Percentiles rank a stretch among this genome's conserved stretches.
Evolutionary conservation across 2,113 vertebrate species (phyloP).

Genomic region (Aphyosemion australe): DNA sequence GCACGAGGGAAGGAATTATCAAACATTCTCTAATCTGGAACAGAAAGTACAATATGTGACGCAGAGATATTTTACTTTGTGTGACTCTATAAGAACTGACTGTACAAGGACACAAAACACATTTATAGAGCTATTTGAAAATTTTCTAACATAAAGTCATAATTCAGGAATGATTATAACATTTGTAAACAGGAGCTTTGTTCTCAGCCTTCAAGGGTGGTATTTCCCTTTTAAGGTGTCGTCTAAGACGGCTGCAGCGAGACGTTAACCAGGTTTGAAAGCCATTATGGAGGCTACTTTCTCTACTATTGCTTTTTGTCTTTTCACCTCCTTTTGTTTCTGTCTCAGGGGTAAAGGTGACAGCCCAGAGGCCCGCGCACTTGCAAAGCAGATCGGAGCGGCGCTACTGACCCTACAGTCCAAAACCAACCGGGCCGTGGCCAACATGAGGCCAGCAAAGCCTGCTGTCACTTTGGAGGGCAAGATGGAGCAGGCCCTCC

Average conservation of each 20-base stretch:
- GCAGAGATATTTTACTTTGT: neutral
- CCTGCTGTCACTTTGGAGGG: conserved; percentile 94
- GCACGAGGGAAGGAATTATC: neutral
- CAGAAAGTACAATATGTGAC: neutral
- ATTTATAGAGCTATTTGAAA: too few species aligned
- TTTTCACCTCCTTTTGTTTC: neutral
- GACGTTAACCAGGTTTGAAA: neutral
- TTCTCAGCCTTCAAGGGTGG: conserved; percentile 5
- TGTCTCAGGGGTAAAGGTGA: conserved; percentile 91
- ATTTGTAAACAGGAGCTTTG: neutral
- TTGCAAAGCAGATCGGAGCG: conserved; percentile 94
- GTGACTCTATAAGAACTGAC: conserved; percentile 1
- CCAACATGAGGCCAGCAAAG: conserved; percentile 93
- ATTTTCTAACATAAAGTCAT: too few species aligned
- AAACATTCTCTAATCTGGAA: neutral
- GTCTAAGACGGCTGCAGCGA: conserved; percentile 5
- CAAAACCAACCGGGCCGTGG: conserved; percentile 94
- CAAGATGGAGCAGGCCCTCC: conserved; percentile 96
- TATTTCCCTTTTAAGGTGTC: conserved; percentile 46
- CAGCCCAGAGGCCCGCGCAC: conserved; percentile 90
- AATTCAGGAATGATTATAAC: neutral
- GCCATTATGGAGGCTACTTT: too few species aligned
- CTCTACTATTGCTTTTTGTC: conserved; percentile 4
- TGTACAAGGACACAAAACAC: conserved; percentile 5
- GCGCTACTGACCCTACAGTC: conserved; percentile 93